These are phyloP conservation scores for Luperina testacea DNA, from an alignment of 2,888 invertebrate species.

Conservation along the genomic window DNA sequence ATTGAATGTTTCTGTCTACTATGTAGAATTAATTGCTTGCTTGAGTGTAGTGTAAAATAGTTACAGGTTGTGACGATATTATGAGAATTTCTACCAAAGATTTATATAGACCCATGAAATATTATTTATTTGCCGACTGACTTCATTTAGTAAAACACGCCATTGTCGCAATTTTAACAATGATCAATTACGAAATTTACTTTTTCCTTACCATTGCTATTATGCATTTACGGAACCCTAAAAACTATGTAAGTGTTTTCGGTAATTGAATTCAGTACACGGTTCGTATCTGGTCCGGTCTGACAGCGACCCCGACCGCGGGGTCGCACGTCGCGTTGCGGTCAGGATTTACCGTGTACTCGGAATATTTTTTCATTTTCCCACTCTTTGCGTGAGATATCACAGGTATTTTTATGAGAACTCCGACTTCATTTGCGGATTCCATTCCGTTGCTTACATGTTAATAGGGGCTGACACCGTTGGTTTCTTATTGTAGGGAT, in stretches of 20 bases:
- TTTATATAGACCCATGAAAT: not conserved
- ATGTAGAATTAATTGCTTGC: constrained; percentile 19
- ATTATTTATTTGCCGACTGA: not conserved
- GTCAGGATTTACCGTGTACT: constrained; percentile 85
- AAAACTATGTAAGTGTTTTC: constrained; percentile 75
- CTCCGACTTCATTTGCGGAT: constrained; percentile 75
- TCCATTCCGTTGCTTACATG: constrained; percentile 62
- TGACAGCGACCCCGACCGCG: constrained; percentile 68
- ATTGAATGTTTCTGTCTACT: constrained; percentile 40
- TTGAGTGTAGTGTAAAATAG: constrained; percentile 10
- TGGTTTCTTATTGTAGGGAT: not conserved
- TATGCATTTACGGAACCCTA: constrained; percentile 68
- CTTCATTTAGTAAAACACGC: not conserved
- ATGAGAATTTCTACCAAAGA: not conserved
- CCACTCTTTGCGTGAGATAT: constrained; percentile 78
- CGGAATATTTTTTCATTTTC: constrained; percentile 85
- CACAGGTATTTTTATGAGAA: constrained; percentile 82
- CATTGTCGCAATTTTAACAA: not conserved
- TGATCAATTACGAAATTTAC: not conserved
- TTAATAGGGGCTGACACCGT: constrained; percentile 31
- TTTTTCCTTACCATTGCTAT: not conserved
- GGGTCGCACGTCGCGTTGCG: constrained; percentile 80
- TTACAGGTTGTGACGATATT: not conserved
- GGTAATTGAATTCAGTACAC: constrained; percentile 86
- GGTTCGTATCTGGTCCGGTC: constrained; percentile 74